Percentiles rank a stretch among this genome's conserved stretches.
phyloP scores from a whole-genome alignment of 2,113 vertebrate species.

The Calidris pugnax region DNA sequence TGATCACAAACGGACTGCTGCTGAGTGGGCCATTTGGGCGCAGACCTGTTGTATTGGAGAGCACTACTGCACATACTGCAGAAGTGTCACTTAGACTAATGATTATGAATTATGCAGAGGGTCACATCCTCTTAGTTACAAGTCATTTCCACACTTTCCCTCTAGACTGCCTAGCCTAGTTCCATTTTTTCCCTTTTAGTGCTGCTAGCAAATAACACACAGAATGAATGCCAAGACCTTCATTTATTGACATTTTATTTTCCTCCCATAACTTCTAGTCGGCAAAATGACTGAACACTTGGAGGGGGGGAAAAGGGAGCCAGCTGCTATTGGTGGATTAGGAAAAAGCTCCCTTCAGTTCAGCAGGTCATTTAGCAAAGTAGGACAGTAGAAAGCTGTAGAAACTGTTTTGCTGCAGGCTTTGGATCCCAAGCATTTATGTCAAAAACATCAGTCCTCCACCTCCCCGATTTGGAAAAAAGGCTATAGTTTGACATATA shows the following conservation, averaged over 20 bases:
- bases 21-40: constrained; percentile 68
- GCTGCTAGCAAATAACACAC: constrained; percentile 65
- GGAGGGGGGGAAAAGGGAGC: background rate
- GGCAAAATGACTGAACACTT: constrained; percentile 20
- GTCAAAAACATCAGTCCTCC: background rate
- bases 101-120: constrained; percentile 84
- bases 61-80: constrained; percentile 63
- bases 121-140: constrained; percentile 81
- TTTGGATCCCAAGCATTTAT: background rate
- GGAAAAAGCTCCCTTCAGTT: background rate
- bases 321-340: background rate
- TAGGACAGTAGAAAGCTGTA: background rate
- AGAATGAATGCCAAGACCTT: constrained; percentile 66
- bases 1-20: constrained; percentile 59
- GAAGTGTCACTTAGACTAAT: constrained; percentile 82
- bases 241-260: constrained; percentile 71
- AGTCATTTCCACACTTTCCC: constrained; percentile 78
- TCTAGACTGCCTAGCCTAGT: constrained; percentile 57
- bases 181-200: constrained; percentile 15
- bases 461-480: background rate
- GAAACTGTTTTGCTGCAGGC: background rate
- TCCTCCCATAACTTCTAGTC: constrained; percentile 33
- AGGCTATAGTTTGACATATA: background rate
- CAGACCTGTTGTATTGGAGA: constrained; percentile 34
- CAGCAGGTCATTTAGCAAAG: background rate